Evolutionary conservation across 1,140 invertebrate genomes (phyloP).

Genomic region (Microvelia longipes): DNA sequence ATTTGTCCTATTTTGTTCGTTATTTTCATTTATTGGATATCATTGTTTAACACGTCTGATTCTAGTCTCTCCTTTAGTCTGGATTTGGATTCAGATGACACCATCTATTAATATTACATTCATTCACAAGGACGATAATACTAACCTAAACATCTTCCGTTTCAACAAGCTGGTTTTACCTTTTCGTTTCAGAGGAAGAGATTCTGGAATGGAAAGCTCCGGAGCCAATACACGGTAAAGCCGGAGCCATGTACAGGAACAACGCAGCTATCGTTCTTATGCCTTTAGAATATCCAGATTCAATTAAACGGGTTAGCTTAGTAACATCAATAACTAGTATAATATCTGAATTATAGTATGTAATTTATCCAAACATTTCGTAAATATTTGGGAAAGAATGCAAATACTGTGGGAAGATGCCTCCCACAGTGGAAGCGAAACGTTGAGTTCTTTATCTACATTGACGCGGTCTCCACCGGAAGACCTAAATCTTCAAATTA

Average conservation of each 20-base stretch:
- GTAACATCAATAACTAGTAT: too few species aligned
- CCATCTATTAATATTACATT: neutral
- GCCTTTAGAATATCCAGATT: constrained; percentile 83
- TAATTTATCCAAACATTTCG: too few species aligned
- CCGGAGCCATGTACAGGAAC: constrained; percentile 47
- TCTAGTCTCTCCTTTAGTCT: too few species aligned
- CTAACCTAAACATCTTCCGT: neutral
- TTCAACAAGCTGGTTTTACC: too few species aligned
- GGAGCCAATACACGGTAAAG: constrained; percentile 46
- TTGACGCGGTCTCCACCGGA: too few species aligned
- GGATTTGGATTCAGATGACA: neutral
- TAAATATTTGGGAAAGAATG: too few species aligned
- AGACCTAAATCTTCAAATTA: too few species aligned
- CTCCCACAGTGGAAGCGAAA: too few species aligned
- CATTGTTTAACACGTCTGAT: neutral
- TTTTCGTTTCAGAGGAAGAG: constrained; percentile 7
- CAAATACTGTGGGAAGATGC: too few species aligned
- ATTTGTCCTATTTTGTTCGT: too few species aligned
- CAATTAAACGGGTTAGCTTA: constrained; percentile 57
- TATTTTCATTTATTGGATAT: neutral
- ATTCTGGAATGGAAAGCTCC: constrained; percentile 10
- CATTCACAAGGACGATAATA: neutral
- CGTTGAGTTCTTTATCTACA: too few species aligned
- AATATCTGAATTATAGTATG: neutral
- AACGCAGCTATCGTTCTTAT: constrained; percentile 76